These are phyloP conservation scores for Rhinella marina DNA, from an alignment of 2,797 vertebrate genomes.

Conservation along the genomic window DNA sequence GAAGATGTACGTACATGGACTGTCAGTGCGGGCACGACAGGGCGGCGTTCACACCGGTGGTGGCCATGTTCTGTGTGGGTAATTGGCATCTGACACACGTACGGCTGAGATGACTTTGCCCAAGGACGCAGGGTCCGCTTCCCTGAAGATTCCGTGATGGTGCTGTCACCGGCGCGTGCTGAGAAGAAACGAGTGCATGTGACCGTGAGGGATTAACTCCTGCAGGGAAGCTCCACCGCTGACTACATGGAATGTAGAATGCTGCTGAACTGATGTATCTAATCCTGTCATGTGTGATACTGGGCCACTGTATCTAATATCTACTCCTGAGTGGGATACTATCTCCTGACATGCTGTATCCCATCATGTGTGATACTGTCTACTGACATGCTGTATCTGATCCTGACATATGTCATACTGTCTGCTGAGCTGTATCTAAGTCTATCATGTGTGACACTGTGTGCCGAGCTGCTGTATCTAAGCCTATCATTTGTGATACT, in stretches of 20 bases:
- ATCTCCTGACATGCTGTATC: too few species aligned
- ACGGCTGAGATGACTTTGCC: slow-evolving; percentile 27
- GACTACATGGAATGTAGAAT: not conserved
- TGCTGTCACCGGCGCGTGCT: slow-evolving; percentile 16
- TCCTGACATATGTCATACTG: not conserved
- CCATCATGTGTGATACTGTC: not conserved
- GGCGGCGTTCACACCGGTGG: not conserved
- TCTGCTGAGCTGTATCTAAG: not conserved
- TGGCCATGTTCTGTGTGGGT: not conserved
- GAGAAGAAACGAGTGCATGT: not conserved
- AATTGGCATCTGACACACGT: slow-evolving; percentile 48
- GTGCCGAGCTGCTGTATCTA: not conserved
- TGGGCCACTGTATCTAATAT: too few species aligned
- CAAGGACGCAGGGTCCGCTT: slow-evolving; percentile 17
- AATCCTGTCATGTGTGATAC: not conserved
- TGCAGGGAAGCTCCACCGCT: not conserved
- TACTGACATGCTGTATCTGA: not conserved
- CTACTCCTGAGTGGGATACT: too few species aligned
- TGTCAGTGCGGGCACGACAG: too few species aligned
- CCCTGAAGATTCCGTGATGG: not conserved
- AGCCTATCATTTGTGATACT: not conserved
- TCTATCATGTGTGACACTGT: not conserved
- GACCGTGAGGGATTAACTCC: not conserved
- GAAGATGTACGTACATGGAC: too few species aligned
- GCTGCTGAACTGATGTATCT: not conserved